phyloP scores from a whole-genome alignment of 2,888 invertebrate genomes.

The Oscheius sp. region DNA sequence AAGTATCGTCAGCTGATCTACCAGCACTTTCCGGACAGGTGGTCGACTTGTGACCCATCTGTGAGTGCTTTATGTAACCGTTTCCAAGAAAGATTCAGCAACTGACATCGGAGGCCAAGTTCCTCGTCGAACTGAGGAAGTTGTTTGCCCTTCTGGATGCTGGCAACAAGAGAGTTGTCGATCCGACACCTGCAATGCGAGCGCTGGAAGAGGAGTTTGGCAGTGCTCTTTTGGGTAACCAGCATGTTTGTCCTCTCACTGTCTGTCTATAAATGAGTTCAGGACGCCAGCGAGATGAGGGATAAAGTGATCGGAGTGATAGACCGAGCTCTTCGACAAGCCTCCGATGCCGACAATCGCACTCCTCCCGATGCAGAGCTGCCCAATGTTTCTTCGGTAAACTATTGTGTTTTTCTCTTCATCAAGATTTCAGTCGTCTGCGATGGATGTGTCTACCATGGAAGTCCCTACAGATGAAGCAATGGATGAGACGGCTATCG shows the following conservation, averaged over 20 bases:
- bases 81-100: not conserved
- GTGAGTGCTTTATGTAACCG: not conserved
- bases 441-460: no score
- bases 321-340: conserved; percentile 9
- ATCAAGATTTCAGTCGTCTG: not conserved
- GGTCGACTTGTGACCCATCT: conserved; percentile 3
- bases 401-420: no score
- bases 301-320: conserved; percentile 13
- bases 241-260: not conserved
- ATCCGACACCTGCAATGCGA: conserved; percentile 22
- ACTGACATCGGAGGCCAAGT: conserved; percentile 14
- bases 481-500: no score
- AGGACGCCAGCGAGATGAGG: conserved; percentile 24
- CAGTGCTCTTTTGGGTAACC: conserved; percentile 2
- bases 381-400: not conserved
- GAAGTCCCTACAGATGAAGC: no score
- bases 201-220: conserved; percentile 14
- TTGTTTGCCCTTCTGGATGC: conserved; percentile 44
- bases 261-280: not conserved
- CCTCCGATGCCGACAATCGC: not conserved
- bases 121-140: conserved; percentile 36
- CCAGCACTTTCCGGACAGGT: conserved; percentile 2
- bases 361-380: not conserved
- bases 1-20: conserved; percentile 32
- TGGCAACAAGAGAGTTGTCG: conserved; percentile 31